phyloP scores from a whole-genome alignment of 2,888 invertebrate species.

The Argyra leucocephala region DNA sequence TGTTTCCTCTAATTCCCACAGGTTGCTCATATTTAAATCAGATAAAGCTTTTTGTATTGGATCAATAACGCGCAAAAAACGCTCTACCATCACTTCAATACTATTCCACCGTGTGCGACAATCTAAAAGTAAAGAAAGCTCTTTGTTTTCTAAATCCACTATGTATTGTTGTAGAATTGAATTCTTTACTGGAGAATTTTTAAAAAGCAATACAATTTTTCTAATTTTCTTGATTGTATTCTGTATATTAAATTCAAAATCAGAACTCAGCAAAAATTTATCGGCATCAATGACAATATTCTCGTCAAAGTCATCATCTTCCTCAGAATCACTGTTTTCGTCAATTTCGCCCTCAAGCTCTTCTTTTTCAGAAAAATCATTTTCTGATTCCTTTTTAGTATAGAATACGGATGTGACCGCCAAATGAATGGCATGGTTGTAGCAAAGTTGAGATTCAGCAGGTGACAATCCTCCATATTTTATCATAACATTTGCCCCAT shows the following conservation, averaged over 20 bases:
- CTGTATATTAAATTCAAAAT: no score
- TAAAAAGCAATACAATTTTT: slow-evolving; percentile 10
- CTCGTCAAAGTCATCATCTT: no score
- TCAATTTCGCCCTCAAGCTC: no score
- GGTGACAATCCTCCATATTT: neutral
- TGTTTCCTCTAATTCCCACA: neutral
- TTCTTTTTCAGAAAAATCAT: no score
- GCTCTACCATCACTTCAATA: neutral
- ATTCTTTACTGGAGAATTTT: slow-evolving; percentile 8
- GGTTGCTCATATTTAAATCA: neutral
- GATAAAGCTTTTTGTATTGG: neutral
- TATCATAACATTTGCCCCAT: slow-evolving; percentile 1
- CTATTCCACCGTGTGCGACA: slow-evolving; percentile 9
- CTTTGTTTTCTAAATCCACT: slow-evolving; percentile 8
- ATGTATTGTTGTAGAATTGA: slow-evolving; percentile 10
- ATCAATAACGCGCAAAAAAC: neutral
- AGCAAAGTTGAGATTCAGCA: neutral
- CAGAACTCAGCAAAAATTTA: neutral
- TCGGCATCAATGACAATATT: neutral
- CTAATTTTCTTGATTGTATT: slow-evolving; percentile 7
- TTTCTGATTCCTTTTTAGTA: no score
- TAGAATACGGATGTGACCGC: neutral
- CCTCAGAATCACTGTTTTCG: no score
- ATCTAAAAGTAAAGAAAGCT: slow-evolving; percentile 13
- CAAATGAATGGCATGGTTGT: neutral